These are phyloP conservation scores for Rhea americana DNA, from an alignment of 2,113 vertebrate genomes.

Conservation along the genomic window DNA sequence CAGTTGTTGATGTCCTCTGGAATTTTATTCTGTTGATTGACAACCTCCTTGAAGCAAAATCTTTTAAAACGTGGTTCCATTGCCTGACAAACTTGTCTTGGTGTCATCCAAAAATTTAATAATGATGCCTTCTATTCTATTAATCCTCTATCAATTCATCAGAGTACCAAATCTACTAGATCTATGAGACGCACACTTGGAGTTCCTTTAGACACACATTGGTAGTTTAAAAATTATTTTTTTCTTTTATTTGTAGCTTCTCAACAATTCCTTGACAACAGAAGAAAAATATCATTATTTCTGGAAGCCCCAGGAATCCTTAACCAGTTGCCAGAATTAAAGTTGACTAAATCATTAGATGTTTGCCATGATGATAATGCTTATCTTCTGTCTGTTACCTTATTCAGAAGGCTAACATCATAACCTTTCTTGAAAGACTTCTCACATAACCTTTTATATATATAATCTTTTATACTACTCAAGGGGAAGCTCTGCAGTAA, in stretches of 20 bases:
- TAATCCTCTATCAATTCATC: no score
- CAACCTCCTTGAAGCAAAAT: not conserved
- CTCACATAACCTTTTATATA: not conserved
- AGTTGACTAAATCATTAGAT: not conserved
- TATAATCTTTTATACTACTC: not conserved
- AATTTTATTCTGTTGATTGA: not conserved
- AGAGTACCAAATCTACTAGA: not conserved
- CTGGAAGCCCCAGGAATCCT: not conserved
- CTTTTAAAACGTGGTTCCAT: not conserved
- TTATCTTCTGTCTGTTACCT: fast-evolving
- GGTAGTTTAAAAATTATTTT: not conserved
- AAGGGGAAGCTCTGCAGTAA: not conserved
- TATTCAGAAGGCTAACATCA: not conserved
- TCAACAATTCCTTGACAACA: fast-evolving
- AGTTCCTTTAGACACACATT: not conserved
- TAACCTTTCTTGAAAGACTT: not conserved
- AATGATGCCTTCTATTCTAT: not conserved
- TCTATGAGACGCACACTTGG: not conserved
- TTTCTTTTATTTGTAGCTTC: not conserved
- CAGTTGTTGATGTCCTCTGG: not conserved
- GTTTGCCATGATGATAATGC: not conserved
- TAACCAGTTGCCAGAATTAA: not conserved
- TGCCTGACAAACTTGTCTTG: not conserved
- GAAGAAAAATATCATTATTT: not conserved
- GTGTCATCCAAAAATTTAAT: not conserved